These are phyloP conservation scores for Belonocnema kinseyi DNA, from an alignment of 1,140 invertebrate genomes.

Conservation along the genomic window DNA sequence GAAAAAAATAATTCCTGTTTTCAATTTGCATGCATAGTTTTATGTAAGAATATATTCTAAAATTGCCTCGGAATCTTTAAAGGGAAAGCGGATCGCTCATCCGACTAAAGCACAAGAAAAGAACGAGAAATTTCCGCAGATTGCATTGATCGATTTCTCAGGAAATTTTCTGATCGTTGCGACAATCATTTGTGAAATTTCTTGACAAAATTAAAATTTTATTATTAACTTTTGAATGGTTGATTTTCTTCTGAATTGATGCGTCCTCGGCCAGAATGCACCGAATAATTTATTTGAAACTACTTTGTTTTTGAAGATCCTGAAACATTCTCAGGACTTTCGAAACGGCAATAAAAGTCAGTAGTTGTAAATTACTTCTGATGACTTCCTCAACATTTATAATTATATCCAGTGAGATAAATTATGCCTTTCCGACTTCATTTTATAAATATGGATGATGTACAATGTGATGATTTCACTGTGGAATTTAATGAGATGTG, in stretches of 20 bases:
- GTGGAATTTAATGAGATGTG: too few species aligned
- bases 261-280: not conserved
- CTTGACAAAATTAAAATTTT: not conserved
- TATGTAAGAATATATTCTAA: not conserved
- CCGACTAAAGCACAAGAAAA: conserved; percentile 9
- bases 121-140: not conserved
- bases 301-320: not conserved
- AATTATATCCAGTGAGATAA: not conserved
- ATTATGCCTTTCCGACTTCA: not conserved
- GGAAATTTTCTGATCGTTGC: not conserved
- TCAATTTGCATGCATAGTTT: not conserved
- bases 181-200: not conserved
- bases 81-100: conserved; percentile 18
- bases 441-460: not conserved
- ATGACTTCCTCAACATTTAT: not conserved
- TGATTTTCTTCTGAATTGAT: not conserved
- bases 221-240: not conserved
- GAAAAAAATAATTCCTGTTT: too few species aligned
- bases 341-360: not conserved
- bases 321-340: not conserved
- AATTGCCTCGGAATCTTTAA: conserved; percentile 2
- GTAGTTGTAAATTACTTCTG: not conserved
- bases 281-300: not conserved
- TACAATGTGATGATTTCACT: too few species aligned
- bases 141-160: not conserved